Evolutionary conservation across 2,113 vertebrate species (phyloP).

Genomic region (Oenanthe oenanthe): DNA sequence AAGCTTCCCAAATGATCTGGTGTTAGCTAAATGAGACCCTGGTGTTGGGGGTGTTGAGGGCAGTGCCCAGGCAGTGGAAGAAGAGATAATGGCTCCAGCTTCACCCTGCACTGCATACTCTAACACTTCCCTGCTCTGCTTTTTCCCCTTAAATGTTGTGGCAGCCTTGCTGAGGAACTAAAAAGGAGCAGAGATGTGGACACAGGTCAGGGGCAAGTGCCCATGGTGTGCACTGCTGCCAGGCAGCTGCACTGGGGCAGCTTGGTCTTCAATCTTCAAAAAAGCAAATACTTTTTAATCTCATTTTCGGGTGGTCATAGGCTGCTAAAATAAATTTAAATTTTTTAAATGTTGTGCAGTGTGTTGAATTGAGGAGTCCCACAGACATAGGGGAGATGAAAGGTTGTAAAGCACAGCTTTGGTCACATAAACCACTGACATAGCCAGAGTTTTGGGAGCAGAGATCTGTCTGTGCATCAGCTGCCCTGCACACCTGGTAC

Average conservation of each 20-base stretch:
- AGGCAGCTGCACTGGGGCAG: not conserved
- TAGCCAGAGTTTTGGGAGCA: not conserved
- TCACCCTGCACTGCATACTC: fast-evolving
- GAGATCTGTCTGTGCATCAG: not conserved
- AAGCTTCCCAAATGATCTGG: not conserved
- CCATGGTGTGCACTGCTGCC: not conserved
- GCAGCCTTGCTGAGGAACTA: not conserved
- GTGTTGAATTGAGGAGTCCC: not conserved
- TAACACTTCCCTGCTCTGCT: not conserved
- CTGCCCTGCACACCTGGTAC: fast-evolving
- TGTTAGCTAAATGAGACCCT: not conserved
- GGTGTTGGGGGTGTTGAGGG: fast-evolving
- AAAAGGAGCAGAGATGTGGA: not conserved
- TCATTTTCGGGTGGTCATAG: not conserved
- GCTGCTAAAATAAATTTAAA: not conserved
- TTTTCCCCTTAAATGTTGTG: not conserved
- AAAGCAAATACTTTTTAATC: not conserved
- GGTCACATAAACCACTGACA: not conserved
- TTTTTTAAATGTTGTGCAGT: not conserved
- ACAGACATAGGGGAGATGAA: not conserved
- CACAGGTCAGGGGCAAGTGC: not conserved
- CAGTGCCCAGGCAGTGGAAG: fast-evolving
- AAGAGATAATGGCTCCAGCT: not conserved
- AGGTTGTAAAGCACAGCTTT: not conserved
- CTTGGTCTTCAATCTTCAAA: not conserved